Percentiles rank a stretch among this genome's conserved stretches.
Evolutionary conservation across 2,888 invertebrate genomes (phyloP).

Genomic region (Volucella bombylans): DNA sequence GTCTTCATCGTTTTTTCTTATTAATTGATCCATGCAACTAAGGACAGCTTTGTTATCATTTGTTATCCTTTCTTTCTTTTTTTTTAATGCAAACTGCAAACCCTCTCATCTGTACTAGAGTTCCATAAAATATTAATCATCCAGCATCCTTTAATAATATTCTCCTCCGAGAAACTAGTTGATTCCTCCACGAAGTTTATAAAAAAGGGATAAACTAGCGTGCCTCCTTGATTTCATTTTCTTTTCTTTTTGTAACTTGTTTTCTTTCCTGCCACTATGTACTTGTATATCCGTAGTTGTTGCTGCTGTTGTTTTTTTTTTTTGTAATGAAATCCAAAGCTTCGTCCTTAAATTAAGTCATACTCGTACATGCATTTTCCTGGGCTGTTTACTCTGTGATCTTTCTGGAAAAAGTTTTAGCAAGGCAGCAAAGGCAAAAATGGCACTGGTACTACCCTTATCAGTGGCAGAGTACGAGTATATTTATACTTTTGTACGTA

Average conservation of each 20-base stretch:
- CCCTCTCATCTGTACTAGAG: background rate
- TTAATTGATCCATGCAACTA: too few relatives aligned
- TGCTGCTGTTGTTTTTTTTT: constrained; percentile 2
- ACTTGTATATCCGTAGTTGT: too few relatives aligned
- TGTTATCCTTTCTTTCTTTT: too few relatives aligned
- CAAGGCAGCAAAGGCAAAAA: background rate
- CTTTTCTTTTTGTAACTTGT: background rate
- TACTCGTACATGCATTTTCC: constrained; percentile 56
- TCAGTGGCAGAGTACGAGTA: background rate
- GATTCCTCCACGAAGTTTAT: constrained; percentile 37
- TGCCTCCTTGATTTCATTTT: background rate
- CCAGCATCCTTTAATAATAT: constrained; percentile 22
- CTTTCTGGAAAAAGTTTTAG: constrained; percentile 31
- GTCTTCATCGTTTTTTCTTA: too few relatives aligned
- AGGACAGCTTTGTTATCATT: too few relatives aligned
- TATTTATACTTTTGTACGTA: too few relatives aligned
- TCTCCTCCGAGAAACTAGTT: constrained; percentile 28
- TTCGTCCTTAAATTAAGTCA: constrained; percentile 50
- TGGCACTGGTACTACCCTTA: background rate
- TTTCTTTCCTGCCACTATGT: background rate
- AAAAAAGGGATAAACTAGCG: constrained; percentile 22
- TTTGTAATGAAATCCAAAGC: constrained; percentile 27
- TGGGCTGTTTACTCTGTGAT: constrained; percentile 47
- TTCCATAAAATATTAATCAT: constrained; percentile 41
- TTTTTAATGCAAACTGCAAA: background rate